Base-by-base conservation (phyloP, 2,888 invertebrate genomes). In the Drosophila mimica region DNA sequence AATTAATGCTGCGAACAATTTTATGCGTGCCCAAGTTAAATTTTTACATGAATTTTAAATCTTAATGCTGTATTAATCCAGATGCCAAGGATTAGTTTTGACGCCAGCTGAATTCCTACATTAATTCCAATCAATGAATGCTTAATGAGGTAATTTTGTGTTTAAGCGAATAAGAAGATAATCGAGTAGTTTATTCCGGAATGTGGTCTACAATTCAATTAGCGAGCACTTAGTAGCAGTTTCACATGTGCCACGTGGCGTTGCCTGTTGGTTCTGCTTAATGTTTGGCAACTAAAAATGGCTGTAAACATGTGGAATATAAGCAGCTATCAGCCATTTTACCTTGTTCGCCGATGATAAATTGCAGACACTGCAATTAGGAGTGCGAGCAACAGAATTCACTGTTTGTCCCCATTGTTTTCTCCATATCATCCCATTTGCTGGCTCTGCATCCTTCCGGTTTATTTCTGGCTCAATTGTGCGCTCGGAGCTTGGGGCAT, bases 291-390 rank as follows among this genome's bases (percentile, higher is more conserved):
- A 49, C 53, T 46, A 49, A 34, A 56, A 36, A 58, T 59, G 60
- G 60, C 66, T 52, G 69, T 70, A 79, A 83, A 79, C 81, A 83
- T 70, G 74, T 71, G 74, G 66, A 60, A 71, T 73, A 79, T 69
- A 74, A 70, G 76, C 66, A 65, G 78, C 43, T 25, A 60, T 57
- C 34, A 79, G 67, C 53, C 74, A 76, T 76, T 81, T 79, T 79
- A 73, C 68, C 78, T 76, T 76, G 79, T 52, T 76, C 52, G 58
- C 64, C 73, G 81, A 88, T 88, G 87, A 88, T 83, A 79, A 83
- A 87, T 88, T 77, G 75, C 86, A 73, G 81, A 73, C 82, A 73
- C 60, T 71, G 87, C 81, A 87, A 87, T 87, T 86, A 88, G 69
- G 83, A 76, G 72, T 72, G 75, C 75, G 61, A 70, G 65, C 74